These are phyloP conservation scores for Drosophila flavopinicola DNA, from an alignment of 2,888 invertebrate species.

Conservation along the genomic window DNA sequence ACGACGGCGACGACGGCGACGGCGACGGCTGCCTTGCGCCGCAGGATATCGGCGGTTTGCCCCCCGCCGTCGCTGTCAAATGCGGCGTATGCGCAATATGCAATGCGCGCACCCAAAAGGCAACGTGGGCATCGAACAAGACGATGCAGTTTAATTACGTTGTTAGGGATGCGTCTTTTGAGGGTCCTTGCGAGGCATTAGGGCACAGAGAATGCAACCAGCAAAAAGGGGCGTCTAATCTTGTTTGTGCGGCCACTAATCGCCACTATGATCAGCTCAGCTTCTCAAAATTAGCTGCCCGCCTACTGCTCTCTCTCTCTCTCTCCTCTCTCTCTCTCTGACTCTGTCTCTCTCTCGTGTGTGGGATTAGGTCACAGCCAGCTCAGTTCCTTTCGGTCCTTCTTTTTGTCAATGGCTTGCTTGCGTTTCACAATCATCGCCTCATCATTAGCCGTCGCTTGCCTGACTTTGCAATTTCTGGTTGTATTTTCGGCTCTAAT, in stretches of 20 bases:
- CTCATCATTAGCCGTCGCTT: conserved; percentile 28
- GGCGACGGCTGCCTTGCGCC: conserved; percentile 43
- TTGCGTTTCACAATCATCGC: conserved; percentile 21
- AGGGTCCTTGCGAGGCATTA: conserved; percentile 14
- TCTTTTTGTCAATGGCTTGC: conserved; percentile 20
- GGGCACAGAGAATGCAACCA: conserved; percentile 14
- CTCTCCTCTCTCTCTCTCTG: background rate
- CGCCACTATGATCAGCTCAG: conserved; percentile 53
- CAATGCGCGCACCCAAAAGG: conserved; percentile 33
- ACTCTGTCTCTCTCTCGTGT: conserved; percentile 3
- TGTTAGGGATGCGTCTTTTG: conserved; percentile 66
- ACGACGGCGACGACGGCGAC: background rate
- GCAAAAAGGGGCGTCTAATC: conserved; percentile 60
- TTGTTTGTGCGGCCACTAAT: conserved; percentile 64
- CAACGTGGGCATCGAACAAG: background rate
- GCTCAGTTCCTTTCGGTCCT: background rate
- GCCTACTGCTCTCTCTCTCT: conserved; percentile 1
- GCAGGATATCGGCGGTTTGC: conserved; percentile 30
- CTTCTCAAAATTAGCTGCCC: conserved; percentile 23
- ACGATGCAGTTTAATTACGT: conserved; percentile 57
- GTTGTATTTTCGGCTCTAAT: conserved; percentile 10
- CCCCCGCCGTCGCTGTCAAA: conserved; percentile 45
- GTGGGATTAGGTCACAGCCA: conserved; percentile 5
- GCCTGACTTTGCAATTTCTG: conserved; percentile 31
- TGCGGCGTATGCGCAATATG: conserved; percentile 61